phyloP scores from a whole-genome alignment of 1,140 invertebrate species.

The Potamilus streckersoni region DNA sequence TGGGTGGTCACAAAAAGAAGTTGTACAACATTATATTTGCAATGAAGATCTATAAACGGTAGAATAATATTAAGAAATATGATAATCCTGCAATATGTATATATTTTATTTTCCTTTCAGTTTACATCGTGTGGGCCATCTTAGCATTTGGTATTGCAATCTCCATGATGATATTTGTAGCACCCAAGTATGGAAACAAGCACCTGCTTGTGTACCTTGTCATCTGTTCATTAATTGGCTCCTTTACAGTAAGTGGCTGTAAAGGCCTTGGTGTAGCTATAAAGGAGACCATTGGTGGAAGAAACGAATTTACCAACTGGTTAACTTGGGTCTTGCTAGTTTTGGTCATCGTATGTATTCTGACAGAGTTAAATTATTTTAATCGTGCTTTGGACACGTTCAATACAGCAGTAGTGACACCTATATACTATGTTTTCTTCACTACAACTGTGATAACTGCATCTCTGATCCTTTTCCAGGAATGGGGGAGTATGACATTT shows the following conservation, averaged over 20 bases:
- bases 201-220: conserved; percentile 89
- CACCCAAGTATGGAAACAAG: conserved; percentile 80
- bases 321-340: conserved; percentile 85
- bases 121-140: conserved; percentile 83
- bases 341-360: conserved; percentile 79
- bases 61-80: not conserved
- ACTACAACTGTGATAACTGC: conserved; percentile 93
- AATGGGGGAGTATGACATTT: conserved; percentile 83
- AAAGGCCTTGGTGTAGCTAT: conserved; percentile 95
- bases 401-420: conserved; percentile 94
- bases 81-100: not conserved
- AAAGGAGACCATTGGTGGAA: conserved; percentile 79
- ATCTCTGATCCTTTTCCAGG: conserved; percentile 75
- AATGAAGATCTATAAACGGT: not conserved
- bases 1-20: too few species aligned
- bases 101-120: conserved; percentile 62
- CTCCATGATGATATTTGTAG: conserved; percentile 72
- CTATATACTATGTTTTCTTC: conserved; percentile 98
- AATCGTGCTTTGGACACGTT: conserved; percentile 91
- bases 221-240: conserved; percentile 91
- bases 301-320: conserved; percentile 68
- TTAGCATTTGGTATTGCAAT: conserved; percentile 77
- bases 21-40: too few species aligned
- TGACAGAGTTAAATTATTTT: conserved; percentile 92
- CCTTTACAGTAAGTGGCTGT: conserved; percentile 93